Evolutionary conservation across 2,797 vertebrate species (phyloP).

Genomic region (Vultur gryphus): DNA sequence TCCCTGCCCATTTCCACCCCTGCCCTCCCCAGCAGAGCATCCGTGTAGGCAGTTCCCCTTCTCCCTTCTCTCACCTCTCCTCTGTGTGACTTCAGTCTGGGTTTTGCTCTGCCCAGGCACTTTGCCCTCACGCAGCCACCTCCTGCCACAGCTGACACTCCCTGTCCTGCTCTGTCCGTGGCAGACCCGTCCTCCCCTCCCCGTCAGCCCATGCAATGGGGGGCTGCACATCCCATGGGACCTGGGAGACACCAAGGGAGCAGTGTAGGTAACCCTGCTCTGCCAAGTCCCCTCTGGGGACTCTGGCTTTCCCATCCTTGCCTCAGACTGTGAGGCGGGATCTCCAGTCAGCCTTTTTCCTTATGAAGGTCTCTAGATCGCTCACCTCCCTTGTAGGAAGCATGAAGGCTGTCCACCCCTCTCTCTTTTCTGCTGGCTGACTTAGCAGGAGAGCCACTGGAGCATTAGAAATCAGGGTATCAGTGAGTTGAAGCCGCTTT

Average conservation of each 20-base stretch:
- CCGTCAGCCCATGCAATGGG: rapidly evolving
- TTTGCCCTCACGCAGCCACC: neutral
- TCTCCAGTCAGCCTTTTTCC: neutral
- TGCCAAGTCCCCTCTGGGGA: neutral
- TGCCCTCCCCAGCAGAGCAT: neutral
- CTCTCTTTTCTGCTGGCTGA: neutral
- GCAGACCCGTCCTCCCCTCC: neutral
- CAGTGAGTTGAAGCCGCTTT: neutral
- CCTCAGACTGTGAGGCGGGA: neutral
- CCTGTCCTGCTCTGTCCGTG: neutral
- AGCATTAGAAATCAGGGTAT: neutral
- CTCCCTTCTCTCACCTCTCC: neutral
- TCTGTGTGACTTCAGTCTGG: neutral
- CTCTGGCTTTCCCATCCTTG: neutral
- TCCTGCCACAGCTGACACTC: neutral
- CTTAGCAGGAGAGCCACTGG: neutral
- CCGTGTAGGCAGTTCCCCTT: neutral
- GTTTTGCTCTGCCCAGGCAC: neutral
- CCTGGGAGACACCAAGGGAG: neutral
- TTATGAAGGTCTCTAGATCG: neutral
- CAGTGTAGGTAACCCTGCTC: neutral
- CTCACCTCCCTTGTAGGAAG: neutral
- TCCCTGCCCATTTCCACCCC: neutral
- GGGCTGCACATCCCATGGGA: neutral
- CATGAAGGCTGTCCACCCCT: neutral